Evolutionary conservation across 2,797 vertebrate genomes (phyloP).

Genomic region (Galago senegalensis): DNA sequence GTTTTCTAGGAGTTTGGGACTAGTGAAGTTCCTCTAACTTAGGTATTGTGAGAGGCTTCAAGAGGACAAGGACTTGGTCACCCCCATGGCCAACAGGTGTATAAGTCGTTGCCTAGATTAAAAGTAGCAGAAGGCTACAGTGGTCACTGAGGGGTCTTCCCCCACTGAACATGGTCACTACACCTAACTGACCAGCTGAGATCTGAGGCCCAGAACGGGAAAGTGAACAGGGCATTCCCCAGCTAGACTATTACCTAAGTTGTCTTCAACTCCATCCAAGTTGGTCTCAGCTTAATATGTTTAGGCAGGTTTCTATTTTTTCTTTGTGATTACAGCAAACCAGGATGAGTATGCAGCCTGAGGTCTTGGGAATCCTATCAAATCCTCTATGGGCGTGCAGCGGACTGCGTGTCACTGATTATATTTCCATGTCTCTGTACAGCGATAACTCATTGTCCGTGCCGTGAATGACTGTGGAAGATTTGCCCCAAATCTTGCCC

Average conservation of each 20-base stretch:
- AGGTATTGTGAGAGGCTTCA: not conserved
- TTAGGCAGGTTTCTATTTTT: conserved; percentile 20
- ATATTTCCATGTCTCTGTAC: conserved; percentile 64
- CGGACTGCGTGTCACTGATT: conserved; percentile 74
- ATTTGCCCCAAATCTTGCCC: conserved; percentile 78
- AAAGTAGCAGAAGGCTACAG: conserved; percentile 23
- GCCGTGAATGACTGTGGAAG: conserved; percentile 69
- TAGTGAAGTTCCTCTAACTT: not conserved
- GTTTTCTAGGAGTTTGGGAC: not conserved
- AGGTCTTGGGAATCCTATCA: conserved; percentile 64
- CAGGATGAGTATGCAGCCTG: not conserved
- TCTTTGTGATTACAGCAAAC: not conserved
- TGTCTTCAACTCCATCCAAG: not conserved
- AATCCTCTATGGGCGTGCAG: conserved; percentile 32
- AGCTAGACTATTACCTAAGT: not conserved
- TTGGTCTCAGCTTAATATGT: conserved; percentile 14
- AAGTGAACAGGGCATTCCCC: not conserved
- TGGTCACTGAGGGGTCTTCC: not conserved
- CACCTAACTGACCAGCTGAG: not conserved
- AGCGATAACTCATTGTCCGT: conserved; percentile 73
- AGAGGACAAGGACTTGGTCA: not conserved
- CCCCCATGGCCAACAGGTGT: rapidly evolving
- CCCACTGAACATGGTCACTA: not conserved
- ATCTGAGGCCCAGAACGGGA: not conserved
- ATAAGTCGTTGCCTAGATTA: conserved; percentile 15